Base-by-base conservation (phyloP, 1,140 invertebrate species). In the Pogonus chalceus region DNA sequence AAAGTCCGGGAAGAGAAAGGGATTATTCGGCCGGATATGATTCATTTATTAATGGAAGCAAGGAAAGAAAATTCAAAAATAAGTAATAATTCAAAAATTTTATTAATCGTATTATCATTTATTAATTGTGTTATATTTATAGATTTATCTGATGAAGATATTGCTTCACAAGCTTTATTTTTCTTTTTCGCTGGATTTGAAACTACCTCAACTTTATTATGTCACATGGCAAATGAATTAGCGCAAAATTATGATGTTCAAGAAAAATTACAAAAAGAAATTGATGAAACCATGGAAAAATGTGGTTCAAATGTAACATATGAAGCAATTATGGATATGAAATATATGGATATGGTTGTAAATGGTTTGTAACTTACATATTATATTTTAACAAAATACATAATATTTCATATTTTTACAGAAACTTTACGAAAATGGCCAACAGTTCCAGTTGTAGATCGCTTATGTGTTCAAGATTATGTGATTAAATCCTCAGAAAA, bases 161-260 rank as follows among this genome's bases (percentile, higher is more conserved):
- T 90, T 4, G 69, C 82, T 0, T 75, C 76, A 2, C 78, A 82
- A 65, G 76, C 76, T 20, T 70, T 79, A 39, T 56, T 80, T 0
- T 82, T 82, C 58, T 78, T 81, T 60, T 61, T 83, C 20, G 82
- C 81, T 22, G 82, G 83, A 18, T 83, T 76, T 60, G 80, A 82
- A 39, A 79, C 81, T 0, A 72, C 69, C 0, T 69, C 71, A 0
- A 67, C 62, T 14, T 37, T 68, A 0, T 63, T 74, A 53, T 64
- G 63, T 39, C 72, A 71, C 56, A 52, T 64, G 20, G 57, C 64
- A 14, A 64, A 77, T 56, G 68, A 73, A 47, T 64, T 85, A 49
- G 76, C 79, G 0, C 58, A 70, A 12, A 68, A 82, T 64, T 72
- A 70, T 2, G 71, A 77, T 10, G 61, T 77, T 31, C 63, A 65